Percentiles rank a stretch among this genome's conserved stretches.
phyloP scores from a whole-genome alignment of 2,113 vertebrate species.

The Sinocyclocheilus rhinocerous region DNA sequence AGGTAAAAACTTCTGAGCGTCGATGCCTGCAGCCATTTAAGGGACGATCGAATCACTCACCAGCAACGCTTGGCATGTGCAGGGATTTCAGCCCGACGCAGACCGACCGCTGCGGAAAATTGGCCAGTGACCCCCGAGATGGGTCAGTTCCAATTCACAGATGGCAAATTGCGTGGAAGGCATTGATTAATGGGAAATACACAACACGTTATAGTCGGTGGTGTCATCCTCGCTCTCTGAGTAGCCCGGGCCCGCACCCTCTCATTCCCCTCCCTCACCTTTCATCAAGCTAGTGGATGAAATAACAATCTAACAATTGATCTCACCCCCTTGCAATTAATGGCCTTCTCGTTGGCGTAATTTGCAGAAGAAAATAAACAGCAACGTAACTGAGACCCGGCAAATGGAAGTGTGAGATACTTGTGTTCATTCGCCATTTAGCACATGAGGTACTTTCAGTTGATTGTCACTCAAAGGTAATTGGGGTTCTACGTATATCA shows the following conservation, averaged over 20 bases:
- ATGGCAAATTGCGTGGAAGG: conserved; percentile 79
- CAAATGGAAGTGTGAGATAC: conserved; percentile 43
- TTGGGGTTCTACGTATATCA: conserved; percentile 30
- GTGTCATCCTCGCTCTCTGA: conserved; percentile 64
- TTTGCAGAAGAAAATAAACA: conserved; percentile 64
- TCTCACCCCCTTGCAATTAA: conserved; percentile 69
- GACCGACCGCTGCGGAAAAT: conserved; percentile 74
- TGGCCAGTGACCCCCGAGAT: conserved; percentile 77
- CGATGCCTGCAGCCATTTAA: conserved; percentile 14
- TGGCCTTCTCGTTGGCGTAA: conserved; percentile 60
- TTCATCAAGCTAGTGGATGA: conserved; percentile 65
- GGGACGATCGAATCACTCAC: conserved; percentile 72
- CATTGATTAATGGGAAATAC: conserved; percentile 82
- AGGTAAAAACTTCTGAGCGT: conserved; percentile 14
- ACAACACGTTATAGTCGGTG: conserved; percentile 74
- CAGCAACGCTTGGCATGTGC: conserved; percentile 68
- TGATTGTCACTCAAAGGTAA: conserved; percentile 44
- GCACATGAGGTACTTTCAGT: conserved; percentile 35
- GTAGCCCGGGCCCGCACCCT: conserved; percentile 46
- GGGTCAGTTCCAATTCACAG: conserved; percentile 78
- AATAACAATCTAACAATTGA: conserved; percentile 74
- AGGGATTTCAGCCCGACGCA: conserved; percentile 64
- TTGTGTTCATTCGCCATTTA: conserved; percentile 40
- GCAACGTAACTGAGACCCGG: conserved; percentile 52
- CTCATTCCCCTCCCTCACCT: conserved; percentile 32